Base-by-base conservation (phyloP, 1,140 invertebrate species). In the Tetraneura akinire region DNA sequence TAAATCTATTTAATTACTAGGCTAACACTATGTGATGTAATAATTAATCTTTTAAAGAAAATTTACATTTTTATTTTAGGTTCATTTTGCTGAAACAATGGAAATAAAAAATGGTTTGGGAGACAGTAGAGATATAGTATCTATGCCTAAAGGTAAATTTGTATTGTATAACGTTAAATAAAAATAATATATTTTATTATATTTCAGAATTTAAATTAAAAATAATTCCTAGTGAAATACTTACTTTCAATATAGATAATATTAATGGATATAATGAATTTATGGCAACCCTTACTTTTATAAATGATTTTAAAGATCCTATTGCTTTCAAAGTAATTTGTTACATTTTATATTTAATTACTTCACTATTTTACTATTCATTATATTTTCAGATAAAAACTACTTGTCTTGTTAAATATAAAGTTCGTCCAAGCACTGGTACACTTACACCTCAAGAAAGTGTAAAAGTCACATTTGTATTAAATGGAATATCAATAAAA, bases 401-500 rank as follows among this genome's bases (percentile, higher is more conserved):
- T 55, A 92, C 91, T 18, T 89, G 90, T 1, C 96, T 95, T 0
- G 94, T 96, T 82, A 97, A 96, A 85, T 97, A 96, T 85, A 87
- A 93, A 60, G 96, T 97, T 1, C 89, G 93, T 78, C 95, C 95
- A 14, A 95, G 93, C 82, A 91, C 90, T 21, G 96, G 95, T 10
- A 85, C 91, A 49, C 84, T 97, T 49, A 84, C 87, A 4, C 88
- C 91, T 23, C 89, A 89, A 23, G 86, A 87, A 76, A 85, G 85
- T 76, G 85, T 86, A 9, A 85, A 84, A 6, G 85, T 91, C 6
- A 88, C 84, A 42, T 88, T 91, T 14, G 86, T 87, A 55, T 83
- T 91, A 21, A 87, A 90, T 76, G 89, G 88, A 29, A 90, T 87
- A 82, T 87, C 87, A 82, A 80, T 88, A 26, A 86, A 87, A 42